Evolutionary conservation across 2,113 vertebrate species (phyloP), one percentile per base, ranked within the genome.

Genomic region (Pampusana beccarii): DNA sequence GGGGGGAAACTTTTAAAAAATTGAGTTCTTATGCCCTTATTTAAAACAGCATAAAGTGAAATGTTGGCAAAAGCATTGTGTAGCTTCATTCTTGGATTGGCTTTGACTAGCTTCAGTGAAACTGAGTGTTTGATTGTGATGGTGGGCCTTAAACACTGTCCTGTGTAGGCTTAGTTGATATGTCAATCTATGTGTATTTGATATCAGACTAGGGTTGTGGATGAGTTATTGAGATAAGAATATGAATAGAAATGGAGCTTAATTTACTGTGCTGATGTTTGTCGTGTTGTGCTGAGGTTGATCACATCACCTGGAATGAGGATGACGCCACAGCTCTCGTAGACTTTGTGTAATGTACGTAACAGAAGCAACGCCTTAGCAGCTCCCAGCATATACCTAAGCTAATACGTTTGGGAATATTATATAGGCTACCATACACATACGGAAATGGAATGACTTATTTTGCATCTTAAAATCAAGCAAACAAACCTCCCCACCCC

Each of bases 281-380:
- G 33, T 72, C 25, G 3, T 2, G 1, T 42, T 62, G 23, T 61
- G n/a, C 28, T 0, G 0, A 28, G 88, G 25, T 70, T 75, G 64
- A 12, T 51, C 0, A 0, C 3, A 3, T 74, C 15, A 34, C 28
- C 24, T 78, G 69, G 28, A 70, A 40, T 16, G 36, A 26, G 40
- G 34, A 21, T n/a, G 65, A 29, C 11, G 13, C 40, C 51, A 18
- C 9, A 62, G 15, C 21, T 87, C 21, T n/a, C 46, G 28, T 7
- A 83, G 21, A 23, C 5, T 60, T 56, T 33, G 11, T 61, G 50
- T 69, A n/a, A 20, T 17, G 17, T 51, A 17, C 17, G 38, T 14
- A 71, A 9, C 2, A 2, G 38, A 81, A 71, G 57, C 71, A 77
- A 33, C 0, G 2, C 36, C 14, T 44, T 31, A 80, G 64, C 19